Base-by-base conservation (phyloP, 1,140 invertebrate genomes). In the Ips typographus region DNA sequence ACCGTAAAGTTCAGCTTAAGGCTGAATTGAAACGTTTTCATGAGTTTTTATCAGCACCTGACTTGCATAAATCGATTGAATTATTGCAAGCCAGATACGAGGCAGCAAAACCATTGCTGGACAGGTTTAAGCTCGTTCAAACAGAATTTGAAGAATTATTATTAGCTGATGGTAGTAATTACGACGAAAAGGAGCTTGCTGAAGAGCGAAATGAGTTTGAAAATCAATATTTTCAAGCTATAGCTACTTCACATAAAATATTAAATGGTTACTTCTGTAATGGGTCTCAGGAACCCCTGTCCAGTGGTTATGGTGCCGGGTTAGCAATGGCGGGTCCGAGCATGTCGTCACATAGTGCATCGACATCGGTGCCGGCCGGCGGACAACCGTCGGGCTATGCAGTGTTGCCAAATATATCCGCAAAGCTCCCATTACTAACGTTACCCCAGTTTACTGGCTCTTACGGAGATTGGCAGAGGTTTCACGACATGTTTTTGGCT, bases 381-480 rank as follows among this genome's bases (percentile, higher is more conserved):
- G 22, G 22, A 22, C 22, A 22, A 22, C 22, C 22, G 22, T 22
- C 22, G 22, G 22, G 22, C 22, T 22, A 22, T 22, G 22, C 22
- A 53, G 40, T 60, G n/a, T 37, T 22, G 36, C 36, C 7, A 5
- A 57, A 57, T 57, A 39, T 22, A 57, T 7, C 5, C 43, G 40
- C 40, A 40, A 65, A 55, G 44, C 44, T 57, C 7, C 63, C 49
- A 42, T 36, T 38, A 55, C 8, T 55, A 53, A 55, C 59, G 3
- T 47, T 62, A 62, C 75, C 75, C 2, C 74, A 76, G 51, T 79
- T 79, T 64, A 71, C 66, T 3, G 77, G 77, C 4, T 68, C 68
- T 44, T 77, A 75, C 61, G 72, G 59, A 38, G 65, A 75, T 42
- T 80, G 78, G 77, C 62, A 75, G 7, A 62, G 72, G 4, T 79